Conservation (phyloP, 2,113 vertebrate species). For the Nettapus auritus region DNA sequence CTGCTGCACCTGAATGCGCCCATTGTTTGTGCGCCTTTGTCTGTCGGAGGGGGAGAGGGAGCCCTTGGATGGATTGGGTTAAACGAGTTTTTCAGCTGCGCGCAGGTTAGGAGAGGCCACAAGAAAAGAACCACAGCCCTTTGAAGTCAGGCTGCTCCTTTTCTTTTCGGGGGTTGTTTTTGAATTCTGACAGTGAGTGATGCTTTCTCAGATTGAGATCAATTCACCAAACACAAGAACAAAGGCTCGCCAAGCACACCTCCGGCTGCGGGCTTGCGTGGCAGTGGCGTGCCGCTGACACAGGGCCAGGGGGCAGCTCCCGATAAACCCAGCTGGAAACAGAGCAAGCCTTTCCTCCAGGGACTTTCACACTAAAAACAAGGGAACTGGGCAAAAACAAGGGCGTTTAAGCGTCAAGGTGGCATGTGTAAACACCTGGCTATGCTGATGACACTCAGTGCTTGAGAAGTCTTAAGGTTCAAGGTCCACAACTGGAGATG, state of each 20-base stretch:
- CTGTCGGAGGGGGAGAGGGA: conserved; percentile 33
- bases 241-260: conserved; percentile 18
- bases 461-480: accelerated
- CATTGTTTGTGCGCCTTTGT: conserved; percentile 59
- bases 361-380: background rate
- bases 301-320: conserved; percentile 25
- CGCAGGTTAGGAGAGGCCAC: conserved; percentile 68
- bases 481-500: accelerated
- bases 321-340: background rate
- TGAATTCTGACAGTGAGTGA: conserved; percentile 45
- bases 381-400: background rate
- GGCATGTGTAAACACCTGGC: background rate
- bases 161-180: conserved; percentile 35
- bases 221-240: background rate
- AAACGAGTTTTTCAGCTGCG: conserved; percentile 59
- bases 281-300: background rate
- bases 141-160: conserved; percentile 68
- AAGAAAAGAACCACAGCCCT: conserved; percentile 74
- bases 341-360: background rate
- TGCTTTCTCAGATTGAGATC: conserved; percentile 54
- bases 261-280: background rate
- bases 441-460: background rate
- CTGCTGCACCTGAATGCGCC: conserved; percentile 54
- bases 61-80: conserved; percentile 51
- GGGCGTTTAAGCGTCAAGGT: background rate